Evolutionary conservation across 2,113 vertebrate species (phyloP).

Genomic region (Brachypodius melanocephalos): DNA sequence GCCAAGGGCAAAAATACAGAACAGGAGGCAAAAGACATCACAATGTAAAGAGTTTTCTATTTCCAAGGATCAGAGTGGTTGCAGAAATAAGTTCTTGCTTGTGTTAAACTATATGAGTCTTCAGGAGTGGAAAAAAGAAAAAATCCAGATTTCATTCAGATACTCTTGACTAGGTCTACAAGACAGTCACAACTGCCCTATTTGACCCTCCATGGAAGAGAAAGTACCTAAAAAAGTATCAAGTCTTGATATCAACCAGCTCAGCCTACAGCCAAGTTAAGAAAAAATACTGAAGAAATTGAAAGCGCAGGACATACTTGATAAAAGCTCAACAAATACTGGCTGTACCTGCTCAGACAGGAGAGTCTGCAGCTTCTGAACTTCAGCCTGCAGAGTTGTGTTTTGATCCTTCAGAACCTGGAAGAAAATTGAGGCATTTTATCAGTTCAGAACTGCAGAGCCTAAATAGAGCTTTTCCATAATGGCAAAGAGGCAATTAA

Average conservation of each 20-base stretch:
- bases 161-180: neutral
- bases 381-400: conserved; percentile 67
- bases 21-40: neutral
- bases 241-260: neutral
- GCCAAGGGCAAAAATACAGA: rapidly evolving
- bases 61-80: neutral
- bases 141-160: neutral
- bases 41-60: rapidly evolving
- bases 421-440: neutral
- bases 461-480: neutral
- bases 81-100: neutral
- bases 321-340: neutral
- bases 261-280: neutral
- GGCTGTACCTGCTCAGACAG: conserved; percentile 74
- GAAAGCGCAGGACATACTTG: neutral
- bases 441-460: neutral
- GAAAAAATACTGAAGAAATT: neutral
- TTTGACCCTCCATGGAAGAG: neutral
- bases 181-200: neutral
- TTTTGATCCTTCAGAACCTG: conserved; percentile 77
- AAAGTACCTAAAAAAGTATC: neutral
- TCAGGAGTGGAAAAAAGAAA: neutral
- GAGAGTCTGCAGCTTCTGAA: conserved; percentile 73
- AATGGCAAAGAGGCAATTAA: neutral
- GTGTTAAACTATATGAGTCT: neutral